Evolutionary conservation across 2,888 invertebrate genomes (phyloP).

Genomic region (Campoplex nolae): DNA sequence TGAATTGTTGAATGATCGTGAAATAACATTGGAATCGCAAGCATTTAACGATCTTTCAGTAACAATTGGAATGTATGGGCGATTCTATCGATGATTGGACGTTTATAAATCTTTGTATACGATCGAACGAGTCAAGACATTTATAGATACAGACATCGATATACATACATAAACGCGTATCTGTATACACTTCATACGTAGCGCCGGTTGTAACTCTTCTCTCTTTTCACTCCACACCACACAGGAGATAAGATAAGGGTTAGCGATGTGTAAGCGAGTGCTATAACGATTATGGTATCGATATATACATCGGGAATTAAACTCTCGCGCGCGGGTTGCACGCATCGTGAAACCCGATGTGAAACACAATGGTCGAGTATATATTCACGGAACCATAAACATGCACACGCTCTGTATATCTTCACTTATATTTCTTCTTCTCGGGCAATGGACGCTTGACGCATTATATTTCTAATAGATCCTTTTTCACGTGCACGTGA

Average conservation of each 20-base stretch:
- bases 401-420: neutral
- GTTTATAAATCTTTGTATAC: neutral
- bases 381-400: constrained; percentile 39
- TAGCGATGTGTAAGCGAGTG: constrained; percentile 32
- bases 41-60: constrained; percentile 39
- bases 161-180: neutral
- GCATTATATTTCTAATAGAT: constrained; percentile 23
- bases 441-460: constrained; percentile 39
- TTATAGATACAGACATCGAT: neutral
- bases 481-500: neutral
- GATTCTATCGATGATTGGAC: constrained; percentile 12
- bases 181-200: constrained; percentile 5
- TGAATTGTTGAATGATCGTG: constrained; percentile 16
- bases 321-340: constrained; percentile 20
- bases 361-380: constrained; percentile 48
- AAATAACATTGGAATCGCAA: constrained; percentile 16
- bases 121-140: neutral
- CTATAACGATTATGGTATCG: constrained; percentile 44
- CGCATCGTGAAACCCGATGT: constrained; percentile 1
- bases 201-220: constrained; percentile 46
- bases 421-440: neutral
- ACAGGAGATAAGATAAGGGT: constrained; percentile 61
- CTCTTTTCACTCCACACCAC: constrained; percentile 2
- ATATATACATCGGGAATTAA: constrained; percentile 41
- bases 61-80: constrained; percentile 26